A percentile compares a stretch with the other conserved stretches of the same genome.
Conservation (phyloP, 2,888 invertebrate genomes). For the Tolmerus cingulatus region DNA sequence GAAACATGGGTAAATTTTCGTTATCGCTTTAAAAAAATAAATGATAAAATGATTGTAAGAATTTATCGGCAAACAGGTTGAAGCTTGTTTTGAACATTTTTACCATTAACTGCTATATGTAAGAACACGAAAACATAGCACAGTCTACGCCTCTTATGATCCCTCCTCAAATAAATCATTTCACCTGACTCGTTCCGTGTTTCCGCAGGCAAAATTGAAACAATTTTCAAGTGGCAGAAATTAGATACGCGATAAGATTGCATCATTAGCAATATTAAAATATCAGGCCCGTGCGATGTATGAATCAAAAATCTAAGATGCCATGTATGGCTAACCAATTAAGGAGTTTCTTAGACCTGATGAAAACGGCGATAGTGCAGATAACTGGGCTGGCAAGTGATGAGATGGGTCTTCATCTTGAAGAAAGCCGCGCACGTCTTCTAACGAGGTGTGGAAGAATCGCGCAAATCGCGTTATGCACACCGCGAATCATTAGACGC, state of each 20-base stretch:
- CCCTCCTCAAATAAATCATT: not conserved
- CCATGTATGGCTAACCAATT: not conserved
- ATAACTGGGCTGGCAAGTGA: not conserved
- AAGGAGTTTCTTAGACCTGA: not conserved
- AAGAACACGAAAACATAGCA: not conserved
- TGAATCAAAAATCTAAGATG: not conserved
- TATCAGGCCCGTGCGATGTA: not conserved
- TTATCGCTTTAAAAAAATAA: not conserved
- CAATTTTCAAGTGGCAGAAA: not conserved
- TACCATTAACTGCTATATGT: not conserved
- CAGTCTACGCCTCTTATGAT: not conserved
- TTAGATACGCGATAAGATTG: not conserved
- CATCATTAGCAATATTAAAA: not conserved
- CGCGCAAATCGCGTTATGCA: not conserved
- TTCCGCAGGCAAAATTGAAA: not conserved
- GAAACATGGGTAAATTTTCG: not conserved
- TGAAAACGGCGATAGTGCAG: not conserved
- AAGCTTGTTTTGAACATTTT: not conserved
- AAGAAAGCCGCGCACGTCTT: not conserved
- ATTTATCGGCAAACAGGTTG: not conserved
- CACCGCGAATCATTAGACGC: not conserved
- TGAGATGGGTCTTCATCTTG: not conserved
- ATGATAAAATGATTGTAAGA: not conserved
- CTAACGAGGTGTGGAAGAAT: not conserved
- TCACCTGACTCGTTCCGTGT: not conserved